A percentile compares a stretch with the other conserved stretches of the same genome.
Evolutionary conservation across 1,140 invertebrate genomes (phyloP).

Genomic region (Berghia stephanieae): DNA sequence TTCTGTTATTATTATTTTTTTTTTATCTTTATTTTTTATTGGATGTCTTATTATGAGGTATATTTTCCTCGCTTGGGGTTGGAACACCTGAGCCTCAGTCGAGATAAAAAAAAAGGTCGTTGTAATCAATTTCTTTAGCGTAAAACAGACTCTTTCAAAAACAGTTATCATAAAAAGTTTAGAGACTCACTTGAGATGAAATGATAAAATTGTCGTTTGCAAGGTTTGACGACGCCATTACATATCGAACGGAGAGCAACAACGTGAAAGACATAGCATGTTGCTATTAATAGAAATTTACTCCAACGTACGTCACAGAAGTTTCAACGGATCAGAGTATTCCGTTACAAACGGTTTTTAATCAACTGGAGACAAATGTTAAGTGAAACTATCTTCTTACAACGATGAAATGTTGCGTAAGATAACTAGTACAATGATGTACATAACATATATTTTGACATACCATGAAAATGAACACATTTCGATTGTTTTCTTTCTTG

Average conservation of each 20-base stretch:
- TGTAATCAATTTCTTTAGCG: too few species aligned
- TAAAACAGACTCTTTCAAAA: too few species aligned
- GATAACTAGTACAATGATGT: not conserved
- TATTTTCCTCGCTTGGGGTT: too few species aligned
- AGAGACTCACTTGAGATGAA: not conserved
- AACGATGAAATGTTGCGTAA: not conserved
- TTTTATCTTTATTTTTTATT: too few species aligned
- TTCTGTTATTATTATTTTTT: too few species aligned
- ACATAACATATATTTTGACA: slow-evolving; percentile 17
- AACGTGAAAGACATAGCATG: slow-evolving; percentile 21
- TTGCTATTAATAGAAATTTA: slow-evolving; percentile 30
- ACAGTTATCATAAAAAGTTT: too few species aligned
- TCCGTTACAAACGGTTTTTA: not conserved
- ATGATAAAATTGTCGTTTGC: not conserved
- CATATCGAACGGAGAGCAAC: too few species aligned
- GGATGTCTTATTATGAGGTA: too few species aligned
- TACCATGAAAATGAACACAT: slow-evolving; percentile 34
- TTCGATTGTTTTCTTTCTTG: slow-evolving; percentile 14
- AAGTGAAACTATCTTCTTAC: not conserved
- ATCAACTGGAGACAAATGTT: not conserved
- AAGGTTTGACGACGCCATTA: slow-evolving; percentile 19
- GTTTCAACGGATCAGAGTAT: not conserved
- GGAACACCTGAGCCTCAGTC: not conserved
- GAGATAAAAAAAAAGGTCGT: too few species aligned
- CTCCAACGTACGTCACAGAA: not conserved